Base-by-base conservation (phyloP, 2,888 invertebrate genomes). In the Idaea dimidiata region DNA sequence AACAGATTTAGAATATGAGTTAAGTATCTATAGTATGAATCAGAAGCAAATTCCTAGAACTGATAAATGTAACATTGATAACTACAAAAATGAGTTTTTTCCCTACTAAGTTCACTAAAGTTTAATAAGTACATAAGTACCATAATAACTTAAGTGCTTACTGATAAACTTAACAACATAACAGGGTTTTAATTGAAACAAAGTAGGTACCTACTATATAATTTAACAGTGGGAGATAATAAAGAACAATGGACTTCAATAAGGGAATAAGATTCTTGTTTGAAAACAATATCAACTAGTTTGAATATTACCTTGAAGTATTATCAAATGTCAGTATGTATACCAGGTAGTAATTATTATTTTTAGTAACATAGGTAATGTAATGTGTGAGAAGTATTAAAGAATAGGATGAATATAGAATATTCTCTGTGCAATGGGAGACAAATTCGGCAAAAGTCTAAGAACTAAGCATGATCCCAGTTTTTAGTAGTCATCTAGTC, bases 111-210 rank as follows among this genome's bases (percentile, higher is more conserved):
- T 43, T 8, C 43, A 8, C 0, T 14, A 1, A 43, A 8, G 14
- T 43, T 14, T 14, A 10, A 43, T 10, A 43, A 43, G 43, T 43
- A 43, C 43, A 10, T 14, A 43, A 43, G 43, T 43, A 43, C 14
- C 14, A 6, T 43, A 24, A 24, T 24, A 24, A 24, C 24, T 24
- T 24, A 43, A 3, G 43, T 43, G 43, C 43, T 43, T 43, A 43
- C 43, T 43, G 43, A 43, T 43, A 43, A 43, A 66, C 70, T 67
- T 63, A 69, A 69, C 68, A 71, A 54, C 31, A 16, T 54, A 67
- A 54, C 58, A 65, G 72, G 64, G 61, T 61, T 70, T 67, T 69
- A 70, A 68, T 59, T 62, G 60, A 64, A 68, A 65, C 64, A 63
- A 60, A 67, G 69, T 60, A 66, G 69, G 18, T 66, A 59, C 18